Evolutionary conservation across 2,888 invertebrate genomes (phyloP).

Genomic region (Chouioia cunea): DNA sequence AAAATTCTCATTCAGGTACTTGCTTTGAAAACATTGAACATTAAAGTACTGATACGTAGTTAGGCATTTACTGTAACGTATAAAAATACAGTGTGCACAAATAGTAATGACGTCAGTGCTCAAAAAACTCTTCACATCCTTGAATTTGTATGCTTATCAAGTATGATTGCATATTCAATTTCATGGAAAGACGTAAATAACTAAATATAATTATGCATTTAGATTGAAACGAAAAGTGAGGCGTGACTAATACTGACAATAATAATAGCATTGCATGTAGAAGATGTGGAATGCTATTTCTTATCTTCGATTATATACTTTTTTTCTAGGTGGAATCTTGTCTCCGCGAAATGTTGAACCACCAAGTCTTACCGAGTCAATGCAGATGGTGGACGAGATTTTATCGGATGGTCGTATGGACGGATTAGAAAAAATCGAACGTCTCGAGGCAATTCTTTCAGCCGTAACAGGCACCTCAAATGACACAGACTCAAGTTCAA

Average conservation of each 20-base stretch:
- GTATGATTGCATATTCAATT: too few relatives aligned
- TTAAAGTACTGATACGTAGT: too few relatives aligned
- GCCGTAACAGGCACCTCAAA: conserved; percentile 80
- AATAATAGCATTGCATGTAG: too few relatives aligned
- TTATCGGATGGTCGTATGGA: conserved; percentile 86
- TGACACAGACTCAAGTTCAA: conserved; percentile 71
- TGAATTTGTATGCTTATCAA: too few relatives aligned
- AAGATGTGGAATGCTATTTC: neutral
- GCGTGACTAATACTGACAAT: too few relatives aligned
- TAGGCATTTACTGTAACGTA: too few relatives aligned
- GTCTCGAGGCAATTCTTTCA: conserved; percentile 86
- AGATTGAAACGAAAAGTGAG: too few relatives aligned
- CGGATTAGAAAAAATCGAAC: conserved; percentile 86
- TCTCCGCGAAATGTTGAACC: conserved; percentile 84
- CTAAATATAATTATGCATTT: too few relatives aligned
- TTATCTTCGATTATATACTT: conserved; percentile 12
- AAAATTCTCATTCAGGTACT: conserved; percentile 73
- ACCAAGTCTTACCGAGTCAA: conserved; percentile 87
- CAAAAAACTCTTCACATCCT: too few relatives aligned
- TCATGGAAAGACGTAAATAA: too few relatives aligned
- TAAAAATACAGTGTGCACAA: too few relatives aligned
- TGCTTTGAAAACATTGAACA: neutral
- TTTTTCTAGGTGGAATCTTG: conserved; percentile 71
- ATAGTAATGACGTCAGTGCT: too few relatives aligned
- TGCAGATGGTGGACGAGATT: conserved; percentile 90